Percentiles rank a stretch among this genome's conserved stretches.
Conservation (phyloP, 2,113 vertebrate genomes). For the Pimephales promelas region DNA sequence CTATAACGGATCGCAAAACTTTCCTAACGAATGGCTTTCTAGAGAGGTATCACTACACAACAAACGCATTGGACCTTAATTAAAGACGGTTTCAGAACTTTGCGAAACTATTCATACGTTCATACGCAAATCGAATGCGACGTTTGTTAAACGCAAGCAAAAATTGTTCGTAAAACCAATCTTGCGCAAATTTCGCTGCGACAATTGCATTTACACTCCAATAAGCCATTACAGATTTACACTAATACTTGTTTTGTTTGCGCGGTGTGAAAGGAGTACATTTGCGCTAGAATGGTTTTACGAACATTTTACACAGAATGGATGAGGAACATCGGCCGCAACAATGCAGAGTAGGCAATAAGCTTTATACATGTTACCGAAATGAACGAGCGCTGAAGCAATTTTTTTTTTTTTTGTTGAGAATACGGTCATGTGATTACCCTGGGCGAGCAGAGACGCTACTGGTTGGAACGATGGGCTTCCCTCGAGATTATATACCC, state of each 20-base stretch:
- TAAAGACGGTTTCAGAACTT: background rate
- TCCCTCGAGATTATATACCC: constrained; percentile 38
- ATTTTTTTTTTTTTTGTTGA: background rate
- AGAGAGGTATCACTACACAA: constrained; percentile 2
- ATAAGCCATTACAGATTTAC: background rate
- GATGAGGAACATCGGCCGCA: background rate
- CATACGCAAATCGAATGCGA: background rate
- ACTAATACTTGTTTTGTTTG: background rate
- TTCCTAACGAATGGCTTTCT: constrained; percentile 1
- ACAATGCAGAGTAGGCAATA: background rate
- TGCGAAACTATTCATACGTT: background rate
- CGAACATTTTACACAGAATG: background rate
- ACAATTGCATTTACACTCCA: background rate
- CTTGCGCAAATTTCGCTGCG: background rate
- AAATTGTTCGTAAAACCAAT: background rate
- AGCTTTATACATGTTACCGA: constrained; percentile 17
- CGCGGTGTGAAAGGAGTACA: background rate
- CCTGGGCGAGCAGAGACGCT: constrained; percentile 35
- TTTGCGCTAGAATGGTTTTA: background rate
- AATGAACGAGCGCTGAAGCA: constrained; percentile 8
- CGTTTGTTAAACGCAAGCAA: background rate
- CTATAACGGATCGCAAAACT: background rate
- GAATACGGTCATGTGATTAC: constrained; percentile 22
- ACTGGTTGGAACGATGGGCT: constrained; percentile 20
- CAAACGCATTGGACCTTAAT: background rate